phyloP scores from a whole-genome alignment of 1,140 invertebrate genomes.

The Dermatophagoides farinae region DNA sequence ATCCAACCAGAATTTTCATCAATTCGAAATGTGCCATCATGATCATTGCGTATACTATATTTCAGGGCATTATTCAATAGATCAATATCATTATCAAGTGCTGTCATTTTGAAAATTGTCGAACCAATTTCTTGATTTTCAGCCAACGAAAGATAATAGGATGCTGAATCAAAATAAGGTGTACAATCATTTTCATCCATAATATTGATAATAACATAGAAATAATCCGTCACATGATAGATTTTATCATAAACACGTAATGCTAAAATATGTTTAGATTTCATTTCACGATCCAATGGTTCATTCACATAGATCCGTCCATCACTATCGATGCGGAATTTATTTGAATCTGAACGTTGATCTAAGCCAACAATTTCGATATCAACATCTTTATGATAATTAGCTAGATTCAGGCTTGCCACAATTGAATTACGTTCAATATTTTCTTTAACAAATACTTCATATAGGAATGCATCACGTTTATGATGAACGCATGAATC shows the following conservation, averaged over 20 bases:
- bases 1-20: constrained; percentile 59
- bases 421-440: constrained; percentile 34
- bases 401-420: constrained; percentile 23
- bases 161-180: constrained; percentile 60
- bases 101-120: constrained; percentile 53
- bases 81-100: constrained; percentile 39
- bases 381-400: constrained; percentile 17
- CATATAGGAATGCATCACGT: constrained; percentile 26
- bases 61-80: constrained; percentile 20
- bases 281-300: constrained; percentile 51
- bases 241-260: constrained; percentile 42
- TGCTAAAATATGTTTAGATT: constrained; percentile 47
- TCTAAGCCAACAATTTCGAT: constrained; percentile 13
- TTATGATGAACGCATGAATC: constrained; percentile 40
- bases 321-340: constrained; percentile 47
- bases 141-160: constrained; percentile 49
- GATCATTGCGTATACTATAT: constrained; percentile 31
- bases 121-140: constrained; percentile 61
- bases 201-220: constrained; percentile 54
- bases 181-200: constrained; percentile 75
- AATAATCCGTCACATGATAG: constrained; percentile 45
- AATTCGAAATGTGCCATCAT: constrained; percentile 44
- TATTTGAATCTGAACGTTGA: constrained; percentile 17
- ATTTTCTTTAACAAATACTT: constrained; percentile 57
- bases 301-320: constrained; percentile 48